Evolutionary conservation across 1,140 invertebrate species (phyloP), one percentile per base, ranked within the genome.

Genomic region (Zaprionus davidi): DNA sequence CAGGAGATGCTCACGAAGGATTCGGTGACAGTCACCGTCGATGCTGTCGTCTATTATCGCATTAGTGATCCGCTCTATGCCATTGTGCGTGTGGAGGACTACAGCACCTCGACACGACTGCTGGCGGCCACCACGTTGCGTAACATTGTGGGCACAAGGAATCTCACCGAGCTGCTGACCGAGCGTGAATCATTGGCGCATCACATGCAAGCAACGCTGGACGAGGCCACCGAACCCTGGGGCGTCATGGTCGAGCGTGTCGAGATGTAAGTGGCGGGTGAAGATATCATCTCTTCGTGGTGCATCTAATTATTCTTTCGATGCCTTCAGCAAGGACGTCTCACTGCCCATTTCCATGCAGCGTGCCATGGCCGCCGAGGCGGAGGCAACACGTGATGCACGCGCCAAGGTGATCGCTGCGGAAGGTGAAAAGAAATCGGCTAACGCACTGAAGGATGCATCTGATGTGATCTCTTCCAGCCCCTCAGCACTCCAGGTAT

Each of bases 191-290:
- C 95, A 1, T 98, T 99, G 63, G 97, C 86, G 6, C 90, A 92
- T 34, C 68, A 64, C 22, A 90, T 92, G 90, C 90, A 92, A 49
- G 5, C 60, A 17, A 88, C 90, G 0, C 53, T 93, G 57, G 92
- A 93, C 90, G 97, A 98, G 64, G 97, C 97, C n/a, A 99, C 98
- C 5, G 98, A 98, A 83, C 97, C 97, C 41, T 99, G 98, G 98
- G 98, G 98, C n/a, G 97, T 99, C 15, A 98, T 99, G 94, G 98
- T 99, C 0, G 97, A 99, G 93, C 94, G 98, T 78, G 98, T 99
- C 28, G 98, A 99, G 95, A 98, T 99, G 97, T 98, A 93, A 96
- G 95, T 92, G 71, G 63, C 46, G 31, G 26, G 13, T n/a, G 1
- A 1, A 51, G 46, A 13, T 26, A 31, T 7, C 15, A 17, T 36